Base-by-base conservation (phyloP, 2,888 invertebrate genomes). In the Glyphotaelius pellucidus region DNA sequence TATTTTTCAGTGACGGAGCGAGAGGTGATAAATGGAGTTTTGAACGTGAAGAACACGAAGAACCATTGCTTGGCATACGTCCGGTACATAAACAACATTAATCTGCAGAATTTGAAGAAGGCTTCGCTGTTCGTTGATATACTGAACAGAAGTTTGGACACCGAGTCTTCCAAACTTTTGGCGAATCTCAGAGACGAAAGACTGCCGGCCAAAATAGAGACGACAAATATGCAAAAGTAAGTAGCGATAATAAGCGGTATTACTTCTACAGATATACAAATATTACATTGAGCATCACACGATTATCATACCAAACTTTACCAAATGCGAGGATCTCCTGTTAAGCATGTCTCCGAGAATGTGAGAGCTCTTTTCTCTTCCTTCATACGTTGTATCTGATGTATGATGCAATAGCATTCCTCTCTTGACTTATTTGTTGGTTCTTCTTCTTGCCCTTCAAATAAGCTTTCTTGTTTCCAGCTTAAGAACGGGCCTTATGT, bases 41-140 rank as follows among this genome's bases (percentile, higher is more conserved):
- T 99, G 31, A 98, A 98, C 94, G 99, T 99, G 0, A 98, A 98
- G 94, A 99, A 99, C 94, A 99, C 99, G 0, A 98, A 98, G 95
- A 99, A 99, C 94, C 99, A 99, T 95, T 99, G 99, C 94, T 96
- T 99, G 84, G 99, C 99, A 0, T 99, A 99, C 95, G 97, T 98
- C 5, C 97, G 99, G 91, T 99, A 99, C 95, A 99, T 99, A 95
- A 99, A 99, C 95, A 99, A 99, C 95, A 99, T 99, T 92, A 99
- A 99, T 95, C 96, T 99, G 79, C 99, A 99, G 95, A 99, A 99
- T 95, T 95, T 99, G 93, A 98, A 98, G 95, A 98, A 99, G 94
- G 99, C 99, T 30, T 98, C 98, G 92, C 97, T 99, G 91, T 99
- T 99, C 95, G 98, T 99, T 91, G 99, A 99, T 95, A 99, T 99